Conservation (phyloP, 2,797 vertebrate genomes). For the Hypotaenidia okinawae region DNA sequence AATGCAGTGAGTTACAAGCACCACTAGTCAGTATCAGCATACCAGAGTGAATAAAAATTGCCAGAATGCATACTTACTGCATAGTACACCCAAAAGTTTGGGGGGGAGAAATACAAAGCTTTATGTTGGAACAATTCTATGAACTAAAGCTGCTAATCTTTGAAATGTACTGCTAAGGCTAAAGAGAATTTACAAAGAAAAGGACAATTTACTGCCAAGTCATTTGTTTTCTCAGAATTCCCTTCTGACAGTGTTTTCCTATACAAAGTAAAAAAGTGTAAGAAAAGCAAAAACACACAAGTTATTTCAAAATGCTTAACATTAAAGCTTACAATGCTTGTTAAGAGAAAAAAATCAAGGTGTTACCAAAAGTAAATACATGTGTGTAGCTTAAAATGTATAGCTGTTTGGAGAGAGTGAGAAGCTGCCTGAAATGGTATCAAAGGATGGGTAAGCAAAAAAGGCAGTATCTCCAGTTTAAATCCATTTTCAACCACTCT, state of each 20-base stretch:
- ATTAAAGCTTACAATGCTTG: neutral
- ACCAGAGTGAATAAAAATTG: fast-evolving
- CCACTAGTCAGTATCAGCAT: neutral
- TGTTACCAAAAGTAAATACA: neutral
- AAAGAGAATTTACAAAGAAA: neutral
- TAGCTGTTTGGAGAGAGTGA: neutral
- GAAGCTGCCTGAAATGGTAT: neutral
- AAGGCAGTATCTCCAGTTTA: neutral
- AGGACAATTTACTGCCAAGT: neutral
- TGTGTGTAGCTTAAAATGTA: neutral
- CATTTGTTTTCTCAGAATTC: neutral
- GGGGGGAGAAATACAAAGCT: neutral
- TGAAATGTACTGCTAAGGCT: neutral
- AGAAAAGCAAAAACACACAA: neutral
- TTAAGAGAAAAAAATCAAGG: neutral
- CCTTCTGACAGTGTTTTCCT: neutral
- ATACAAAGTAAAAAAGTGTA: neutral
- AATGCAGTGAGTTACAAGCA: neutral
- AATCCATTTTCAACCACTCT: neutral
- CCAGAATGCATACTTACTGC: neutral
- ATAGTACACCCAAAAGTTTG: neutral
- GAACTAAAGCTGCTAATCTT: neutral
- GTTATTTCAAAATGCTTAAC: neutral
- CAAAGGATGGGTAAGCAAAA: neutral
- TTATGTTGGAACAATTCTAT: neutral